Evolutionary conservation across 2,113 vertebrate species (phyloP).

Genomic region (Bufo bufo): DNA sequence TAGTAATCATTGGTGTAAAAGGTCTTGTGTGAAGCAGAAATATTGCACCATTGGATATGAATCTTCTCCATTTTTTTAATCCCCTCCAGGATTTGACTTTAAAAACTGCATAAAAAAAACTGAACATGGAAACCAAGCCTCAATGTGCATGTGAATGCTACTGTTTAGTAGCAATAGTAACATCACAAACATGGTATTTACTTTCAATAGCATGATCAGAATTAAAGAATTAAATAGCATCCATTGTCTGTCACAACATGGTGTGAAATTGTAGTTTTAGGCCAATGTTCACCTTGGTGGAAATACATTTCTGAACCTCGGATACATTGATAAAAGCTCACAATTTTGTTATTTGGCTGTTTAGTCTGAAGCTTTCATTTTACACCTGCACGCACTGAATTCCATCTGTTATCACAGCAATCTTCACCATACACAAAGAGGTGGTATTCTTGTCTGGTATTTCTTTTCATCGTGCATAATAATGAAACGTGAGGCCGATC

Average conservation of each 20-base stretch:
- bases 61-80: too few species aligned
- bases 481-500: constrained; percentile 3
- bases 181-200: too few species aligned
- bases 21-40: too few species aligned
- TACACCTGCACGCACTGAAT: not conserved
- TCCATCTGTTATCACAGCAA: constrained; percentile 24
- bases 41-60: too few species aligned
- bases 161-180: too few species aligned
- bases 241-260: not conserved
- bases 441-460: not conserved
- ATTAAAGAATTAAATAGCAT: not conserved
- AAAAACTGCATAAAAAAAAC: too few species aligned
- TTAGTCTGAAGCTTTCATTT: not conserved
- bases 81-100: too few species aligned
- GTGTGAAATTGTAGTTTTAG: not conserved
- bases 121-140: too few species aligned
- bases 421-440: not conserved
- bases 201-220: not conserved
- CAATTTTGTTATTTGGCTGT: not conserved
- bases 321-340: not conserved
- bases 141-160: not conserved
- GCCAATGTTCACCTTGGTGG: not conserved
- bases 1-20: too few species aligned
- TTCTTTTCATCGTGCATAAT: not conserved
- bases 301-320: not conserved